phyloP scores from a whole-genome alignment of 2,888 invertebrate species.

The Neoitamus cyanurus region DNA sequence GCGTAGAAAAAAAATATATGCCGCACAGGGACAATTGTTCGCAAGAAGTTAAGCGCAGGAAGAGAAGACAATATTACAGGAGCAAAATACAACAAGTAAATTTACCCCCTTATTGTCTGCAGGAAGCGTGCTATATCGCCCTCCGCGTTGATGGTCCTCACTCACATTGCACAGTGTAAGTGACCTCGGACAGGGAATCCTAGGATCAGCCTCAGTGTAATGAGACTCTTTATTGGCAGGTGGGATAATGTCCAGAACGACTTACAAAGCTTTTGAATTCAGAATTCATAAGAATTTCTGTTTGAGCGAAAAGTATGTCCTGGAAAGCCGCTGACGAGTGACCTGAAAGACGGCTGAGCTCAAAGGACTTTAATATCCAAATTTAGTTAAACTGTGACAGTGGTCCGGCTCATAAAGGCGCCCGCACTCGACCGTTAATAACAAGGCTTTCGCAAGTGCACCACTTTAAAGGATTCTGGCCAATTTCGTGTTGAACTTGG shows the following conservation, averaged over 20 bases:
- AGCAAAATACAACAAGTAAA: not conserved
- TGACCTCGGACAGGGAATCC: constrained; percentile 9
- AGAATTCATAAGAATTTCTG: not conserved
- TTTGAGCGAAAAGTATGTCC: not conserved
- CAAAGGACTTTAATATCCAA: constrained; percentile 10
- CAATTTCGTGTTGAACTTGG: constrained; percentile 15
- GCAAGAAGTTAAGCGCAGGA: not conserved
- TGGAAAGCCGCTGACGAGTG: not conserved
- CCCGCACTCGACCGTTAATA: constrained; percentile 5
- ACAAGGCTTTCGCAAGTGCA: not conserved
- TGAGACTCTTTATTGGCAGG: not conserved
- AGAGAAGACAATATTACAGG: not conserved
- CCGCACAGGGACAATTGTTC: not conserved
- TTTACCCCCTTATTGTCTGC: not conserved
- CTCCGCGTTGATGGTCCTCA: not conserved
- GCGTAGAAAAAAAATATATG: not conserved
- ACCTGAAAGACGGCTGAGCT: not conserved
- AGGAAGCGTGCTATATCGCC: not conserved
- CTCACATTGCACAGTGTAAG: too few species aligned
- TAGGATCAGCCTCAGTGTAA: not conserved
- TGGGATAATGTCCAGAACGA: not conserved
- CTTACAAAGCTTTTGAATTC: not conserved
- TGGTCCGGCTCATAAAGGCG: not conserved
- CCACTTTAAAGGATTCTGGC: constrained; percentile 4
- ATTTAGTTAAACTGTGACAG: constrained; percentile 21